Conservation (phyloP, 2,797 vertebrate genomes). For the Lithobates sylvaticus region DNA sequence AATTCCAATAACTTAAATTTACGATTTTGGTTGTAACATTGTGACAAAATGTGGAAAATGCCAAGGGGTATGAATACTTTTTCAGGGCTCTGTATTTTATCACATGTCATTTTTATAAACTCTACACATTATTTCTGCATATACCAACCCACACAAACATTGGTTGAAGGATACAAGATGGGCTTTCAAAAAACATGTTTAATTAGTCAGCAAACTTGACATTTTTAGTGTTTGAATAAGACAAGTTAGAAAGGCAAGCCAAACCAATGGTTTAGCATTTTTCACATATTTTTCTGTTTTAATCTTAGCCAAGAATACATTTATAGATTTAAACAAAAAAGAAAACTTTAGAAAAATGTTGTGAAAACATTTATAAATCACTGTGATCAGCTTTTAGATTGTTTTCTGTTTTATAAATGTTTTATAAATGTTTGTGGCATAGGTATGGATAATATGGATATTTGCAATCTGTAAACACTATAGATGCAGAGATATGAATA, state of each 20-base stretch:
- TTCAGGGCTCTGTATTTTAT: no score
- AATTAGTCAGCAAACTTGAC: slow-evolving; percentile 88
- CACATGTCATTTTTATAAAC: no score
- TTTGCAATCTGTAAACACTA: no score
- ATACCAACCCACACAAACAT: neutral
- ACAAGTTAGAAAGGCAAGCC: slow-evolving; percentile 71
- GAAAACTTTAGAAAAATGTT: neutral
- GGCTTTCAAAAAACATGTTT: slow-evolving; percentile 76
- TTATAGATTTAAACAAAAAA: neutral
- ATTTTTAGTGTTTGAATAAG: slow-evolving; percentile 80
- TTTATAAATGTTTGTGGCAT: no score
- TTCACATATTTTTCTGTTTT: neutral
- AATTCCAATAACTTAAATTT: no score
- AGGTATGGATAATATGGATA: no score
- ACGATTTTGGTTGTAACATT: no score
- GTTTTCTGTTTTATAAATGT: no score
- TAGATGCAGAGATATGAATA: no score
- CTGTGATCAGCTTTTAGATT: neutral
- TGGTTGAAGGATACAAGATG: slow-evolving; percentile 72
- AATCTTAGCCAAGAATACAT: neutral
- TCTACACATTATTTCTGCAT: neutral
- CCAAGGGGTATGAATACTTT: no score
- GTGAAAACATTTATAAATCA: neutral
- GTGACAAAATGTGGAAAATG: no score
- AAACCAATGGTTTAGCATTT: slow-evolving; percentile 68